These are phyloP conservation scores for Brachymystax lenok DNA, from an alignment of 2,797 vertebrate species.

Conservation along the genomic window DNA sequence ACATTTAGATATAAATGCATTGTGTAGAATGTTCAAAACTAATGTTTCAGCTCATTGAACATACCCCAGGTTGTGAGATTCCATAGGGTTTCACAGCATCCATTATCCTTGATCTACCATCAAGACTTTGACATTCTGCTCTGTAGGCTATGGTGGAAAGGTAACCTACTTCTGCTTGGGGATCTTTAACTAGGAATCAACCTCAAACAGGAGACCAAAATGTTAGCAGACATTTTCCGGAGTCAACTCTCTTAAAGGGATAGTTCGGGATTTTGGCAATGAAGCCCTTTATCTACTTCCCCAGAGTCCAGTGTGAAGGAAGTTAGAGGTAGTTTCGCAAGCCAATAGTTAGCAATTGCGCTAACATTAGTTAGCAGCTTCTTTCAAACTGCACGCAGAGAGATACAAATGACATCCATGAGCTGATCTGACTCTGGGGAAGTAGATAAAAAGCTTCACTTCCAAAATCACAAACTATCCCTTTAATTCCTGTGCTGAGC, in stretches of 20 bases:
- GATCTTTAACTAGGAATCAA: constrained; percentile 4
- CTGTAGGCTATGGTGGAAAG: not conserved
- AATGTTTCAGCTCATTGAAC: not conserved
- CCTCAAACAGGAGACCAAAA: constrained; percentile 15
- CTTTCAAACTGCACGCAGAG: too few relatives aligned
- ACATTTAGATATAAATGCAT: not conserved
- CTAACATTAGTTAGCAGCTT: too few relatives aligned
- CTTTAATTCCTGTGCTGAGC: constrained; percentile 33
- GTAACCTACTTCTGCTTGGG: not conserved
- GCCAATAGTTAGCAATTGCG: too few relatives aligned
- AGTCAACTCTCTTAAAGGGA: constrained; percentile 3
- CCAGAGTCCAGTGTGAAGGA: too few relatives aligned
- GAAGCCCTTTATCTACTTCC: too few relatives aligned
- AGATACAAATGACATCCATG: too few relatives aligned
- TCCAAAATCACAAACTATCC: constrained; percentile 26
- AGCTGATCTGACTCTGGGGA: too few relatives aligned
- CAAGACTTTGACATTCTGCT: not conserved
- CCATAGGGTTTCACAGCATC: not conserved
- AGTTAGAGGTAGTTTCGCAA: too few relatives aligned
- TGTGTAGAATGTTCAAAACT: not conserved
- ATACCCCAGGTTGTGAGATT: not conserved
- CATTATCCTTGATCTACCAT: not conserved
- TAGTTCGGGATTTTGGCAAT: not conserved
- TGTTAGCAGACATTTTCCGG: constrained; percentile 57
- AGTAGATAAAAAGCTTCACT: too few relatives aligned